Conservation (phyloP, 2,888 invertebrate genomes). For the Branchipolynoe longqiensis region DNA sequence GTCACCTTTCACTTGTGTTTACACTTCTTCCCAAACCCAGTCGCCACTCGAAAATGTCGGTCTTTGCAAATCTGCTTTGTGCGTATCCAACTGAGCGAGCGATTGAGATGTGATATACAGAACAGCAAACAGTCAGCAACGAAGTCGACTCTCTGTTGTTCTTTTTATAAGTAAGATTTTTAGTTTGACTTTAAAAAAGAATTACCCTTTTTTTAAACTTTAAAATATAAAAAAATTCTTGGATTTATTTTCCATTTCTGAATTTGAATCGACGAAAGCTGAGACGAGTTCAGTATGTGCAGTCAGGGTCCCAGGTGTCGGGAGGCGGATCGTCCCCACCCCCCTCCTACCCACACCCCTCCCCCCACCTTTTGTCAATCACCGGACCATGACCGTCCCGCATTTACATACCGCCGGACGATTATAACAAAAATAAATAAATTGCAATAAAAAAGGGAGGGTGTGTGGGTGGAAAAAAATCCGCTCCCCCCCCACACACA, state of each 20-base stretch:
- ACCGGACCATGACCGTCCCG: background rate
- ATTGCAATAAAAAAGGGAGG: too few species aligned
- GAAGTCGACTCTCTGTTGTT: too few species aligned
- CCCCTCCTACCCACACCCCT: too few species aligned
- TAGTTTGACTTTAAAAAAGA: too few species aligned
- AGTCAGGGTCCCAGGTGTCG: constrained; percentile 53
- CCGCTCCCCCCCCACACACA: too few species aligned
- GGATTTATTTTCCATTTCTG: too few species aligned
- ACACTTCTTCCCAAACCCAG: constrained; percentile 36
- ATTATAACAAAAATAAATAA: constrained; percentile 17
- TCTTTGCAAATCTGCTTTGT: constrained; percentile 50
- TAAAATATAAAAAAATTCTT: too few species aligned
- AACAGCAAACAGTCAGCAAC: too few species aligned
- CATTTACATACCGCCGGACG: constrained; percentile 22
- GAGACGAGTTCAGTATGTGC: constrained; percentile 39
- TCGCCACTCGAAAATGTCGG: constrained; percentile 48
- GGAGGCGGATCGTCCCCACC: background rate
- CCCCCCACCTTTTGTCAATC: constrained; percentile 43
- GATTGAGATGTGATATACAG: constrained; percentile 38
- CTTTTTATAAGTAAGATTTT: too few species aligned
- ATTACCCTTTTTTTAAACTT: too few species aligned
- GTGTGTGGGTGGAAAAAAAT: too few species aligned
- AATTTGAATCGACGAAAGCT: too few species aligned
- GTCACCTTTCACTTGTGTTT: constrained; percentile 49
- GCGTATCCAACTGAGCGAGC: constrained; percentile 25